These are phyloP conservation scores for Gobionotothen gibberifrons DNA, from an alignment of 2,797 vertebrate genomes.

Conservation along the genomic window DNA sequence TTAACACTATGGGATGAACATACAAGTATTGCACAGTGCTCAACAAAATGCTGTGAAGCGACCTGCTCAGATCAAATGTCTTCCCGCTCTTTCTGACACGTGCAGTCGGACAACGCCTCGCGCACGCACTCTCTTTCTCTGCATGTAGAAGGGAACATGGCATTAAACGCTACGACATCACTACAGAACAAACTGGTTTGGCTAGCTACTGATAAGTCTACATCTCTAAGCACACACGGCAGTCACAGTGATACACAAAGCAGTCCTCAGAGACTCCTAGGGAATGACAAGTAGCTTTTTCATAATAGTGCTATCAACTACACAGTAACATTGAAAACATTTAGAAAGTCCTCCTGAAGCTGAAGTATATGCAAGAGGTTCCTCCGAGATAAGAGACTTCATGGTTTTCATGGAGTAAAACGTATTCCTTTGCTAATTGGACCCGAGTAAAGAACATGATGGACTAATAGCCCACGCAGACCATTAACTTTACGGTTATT, in stretches of 20 bases:
- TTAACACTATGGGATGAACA: constrained; percentile 82
- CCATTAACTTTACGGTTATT: constrained; percentile 86
- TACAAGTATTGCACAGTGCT: constrained; percentile 96
- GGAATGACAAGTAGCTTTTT: constrained; percentile 98
- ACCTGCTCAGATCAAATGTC: constrained; percentile 69
- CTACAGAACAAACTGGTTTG: constrained; percentile 93
- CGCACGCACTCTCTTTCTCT: constrained; percentile 77
- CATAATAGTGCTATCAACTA: constrained; percentile 98
- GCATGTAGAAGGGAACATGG: constrained; percentile 94
- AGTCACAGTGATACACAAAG: constrained; percentile 99
- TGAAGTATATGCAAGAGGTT: constrained; percentile 96
- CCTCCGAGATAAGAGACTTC: constrained; percentile 83
- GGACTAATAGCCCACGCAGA: constrained; percentile 85
- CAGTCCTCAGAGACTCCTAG: constrained; percentile 95
- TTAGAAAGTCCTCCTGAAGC: constrained; percentile 96
- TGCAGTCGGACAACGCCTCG: constrained; percentile 12
- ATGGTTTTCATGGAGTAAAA: constrained; percentile 91
- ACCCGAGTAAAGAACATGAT: constrained; percentile 92
- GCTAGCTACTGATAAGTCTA: constrained; percentile 96
- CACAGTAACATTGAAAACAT: constrained; percentile 98
- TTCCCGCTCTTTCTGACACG: constrained; percentile 33
- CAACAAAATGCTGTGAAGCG: constrained; percentile 93
- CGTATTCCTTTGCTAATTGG: constrained; percentile 84
- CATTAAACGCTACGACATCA: constrained; percentile 92
- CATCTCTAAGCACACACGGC: constrained; percentile 97